Evolutionary conservation across 2,797 vertebrate species (phyloP).

Genomic region (Danio aesculapii): DNA sequence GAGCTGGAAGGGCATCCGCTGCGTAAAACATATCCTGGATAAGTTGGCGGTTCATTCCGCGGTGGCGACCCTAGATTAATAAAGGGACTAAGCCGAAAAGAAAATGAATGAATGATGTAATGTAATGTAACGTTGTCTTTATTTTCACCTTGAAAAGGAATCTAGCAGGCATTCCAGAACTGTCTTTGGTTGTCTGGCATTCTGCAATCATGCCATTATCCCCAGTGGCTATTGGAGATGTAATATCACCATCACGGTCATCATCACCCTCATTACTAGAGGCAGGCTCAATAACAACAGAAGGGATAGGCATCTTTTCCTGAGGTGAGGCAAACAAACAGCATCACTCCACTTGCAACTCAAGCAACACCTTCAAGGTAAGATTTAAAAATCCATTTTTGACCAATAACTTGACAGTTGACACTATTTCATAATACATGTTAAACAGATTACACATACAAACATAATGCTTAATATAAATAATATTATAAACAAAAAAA

Average conservation of each 20-base stretch:
- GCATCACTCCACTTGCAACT: neutral
- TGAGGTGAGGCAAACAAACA: conserved; percentile 49
- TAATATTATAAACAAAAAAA: neutral
- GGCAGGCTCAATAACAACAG: conserved; percentile 93
- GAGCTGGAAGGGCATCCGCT: no score
- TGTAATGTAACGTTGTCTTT: neutral
- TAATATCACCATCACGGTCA: conserved; percentile 76
- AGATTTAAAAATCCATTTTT: neutral
- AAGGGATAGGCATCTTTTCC: conserved; percentile 88
- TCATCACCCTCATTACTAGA: conserved; percentile 94
- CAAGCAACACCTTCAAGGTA: neutral
- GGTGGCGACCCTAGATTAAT: no score
- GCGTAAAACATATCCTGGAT: no score
- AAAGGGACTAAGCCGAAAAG: no score
- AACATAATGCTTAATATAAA: neutral
- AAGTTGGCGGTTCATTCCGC: no score
- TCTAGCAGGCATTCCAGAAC: conserved; percentile 77
- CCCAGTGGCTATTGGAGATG: conserved; percentile 67
- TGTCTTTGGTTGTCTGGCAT: conserved; percentile 65
- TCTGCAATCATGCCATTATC: conserved; percentile 71
- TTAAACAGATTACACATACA: neutral
- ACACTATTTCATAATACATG: neutral
- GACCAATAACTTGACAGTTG: neutral
- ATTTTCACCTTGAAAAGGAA: conserved; percentile 89
- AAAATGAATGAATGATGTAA: no score